These are phyloP conservation scores for Acanthochromis polyacanthus DNA, from an alignment of 2,113 vertebrate genomes.

Conservation along the genomic window DNA sequence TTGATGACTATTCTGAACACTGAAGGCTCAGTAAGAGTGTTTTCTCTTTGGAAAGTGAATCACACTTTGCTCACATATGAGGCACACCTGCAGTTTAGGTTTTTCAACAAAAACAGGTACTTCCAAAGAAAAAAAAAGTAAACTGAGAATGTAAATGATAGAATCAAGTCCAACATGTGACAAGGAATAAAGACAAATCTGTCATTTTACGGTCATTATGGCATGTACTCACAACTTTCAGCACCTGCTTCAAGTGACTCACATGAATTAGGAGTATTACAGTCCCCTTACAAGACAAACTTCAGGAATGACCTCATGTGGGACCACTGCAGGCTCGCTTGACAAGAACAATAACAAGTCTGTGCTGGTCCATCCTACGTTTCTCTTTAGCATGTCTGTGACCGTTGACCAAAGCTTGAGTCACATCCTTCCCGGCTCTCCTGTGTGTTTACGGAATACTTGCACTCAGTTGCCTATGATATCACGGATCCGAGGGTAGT, in stretches of 20 bases:
- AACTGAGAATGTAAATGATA: not conserved
- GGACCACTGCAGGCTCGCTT: slow-evolving; percentile 56
- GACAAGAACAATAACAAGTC: slow-evolving; percentile 68
- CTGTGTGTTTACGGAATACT: slow-evolving; percentile 70
- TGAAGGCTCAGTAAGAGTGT: not conserved
- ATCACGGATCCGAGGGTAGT: slow-evolving; percentile 56
- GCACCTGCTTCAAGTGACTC: slow-evolving; percentile 59
- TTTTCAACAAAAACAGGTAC: slow-evolving; percentile 26
- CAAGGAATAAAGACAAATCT: not conserved
- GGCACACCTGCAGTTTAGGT: slow-evolving; percentile 16
- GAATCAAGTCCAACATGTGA: not conserved
- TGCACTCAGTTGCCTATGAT: slow-evolving; percentile 64
- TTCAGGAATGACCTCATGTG: slow-evolving; percentile 69
- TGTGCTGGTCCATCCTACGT: slow-evolving; percentile 65
- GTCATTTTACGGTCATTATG: not conserved
- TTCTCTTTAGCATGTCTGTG: slow-evolving; percentile 52
- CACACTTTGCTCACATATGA: not conserved
- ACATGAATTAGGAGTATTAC: slow-evolving; percentile 31
- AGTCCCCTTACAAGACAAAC: slow-evolving; percentile 55
- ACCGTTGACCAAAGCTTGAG: slow-evolving; percentile 72
- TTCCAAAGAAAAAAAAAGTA: not conserved
- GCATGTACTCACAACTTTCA: not conserved
- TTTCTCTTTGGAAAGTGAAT: not conserved
- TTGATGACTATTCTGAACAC: not conserved
- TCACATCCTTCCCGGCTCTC: slow-evolving; percentile 79